These are phyloP conservation scores for Sebastes vulpes DNA, from an alignment of 2,797 vertebrate genomes.

Conservation along the genomic window DNA sequence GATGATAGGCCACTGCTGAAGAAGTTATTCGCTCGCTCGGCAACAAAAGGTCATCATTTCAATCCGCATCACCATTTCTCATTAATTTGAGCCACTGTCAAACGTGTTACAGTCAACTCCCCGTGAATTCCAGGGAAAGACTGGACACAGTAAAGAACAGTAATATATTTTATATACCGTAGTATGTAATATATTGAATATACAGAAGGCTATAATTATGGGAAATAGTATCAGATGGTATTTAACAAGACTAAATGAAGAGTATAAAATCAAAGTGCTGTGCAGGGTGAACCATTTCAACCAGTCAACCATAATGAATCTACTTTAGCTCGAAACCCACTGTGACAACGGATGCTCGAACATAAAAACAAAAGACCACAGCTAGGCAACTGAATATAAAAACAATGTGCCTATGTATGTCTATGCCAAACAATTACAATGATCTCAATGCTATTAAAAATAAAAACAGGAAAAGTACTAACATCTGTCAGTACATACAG, in stretches of 20 bases:
- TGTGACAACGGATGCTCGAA: background rate
- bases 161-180: background rate
- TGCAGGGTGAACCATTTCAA: background rate
- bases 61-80: slow-evolving; percentile 33
- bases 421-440: background rate
- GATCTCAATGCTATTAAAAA: slow-evolving; percentile 9
- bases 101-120: background rate
- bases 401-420: background rate
- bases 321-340: slow-evolving; percentile 17
- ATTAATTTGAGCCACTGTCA: slow-evolving; percentile 41
- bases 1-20: slow-evolving; percentile 24
- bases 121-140: background rate
- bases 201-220: background rate
- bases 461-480: slow-evolving; percentile 11
- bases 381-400: slow-evolving; percentile 9
- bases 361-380: slow-evolving; percentile 26
- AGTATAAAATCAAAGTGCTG: background rate
- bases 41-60: slow-evolving; percentile 63
- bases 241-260: slow-evolving; percentile 6
- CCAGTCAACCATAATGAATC: background rate
- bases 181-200: background rate
- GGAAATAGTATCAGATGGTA: background rate
- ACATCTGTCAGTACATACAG: slow-evolving; percentile 5
- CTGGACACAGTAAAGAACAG: background rate
- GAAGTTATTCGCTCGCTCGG: slow-evolving; percentile 36